Evolutionary conservation across 1,140 invertebrate genomes (phyloP), one percentile per base, ranked within the genome.

Genomic region (Goniozus legneri): DNA sequence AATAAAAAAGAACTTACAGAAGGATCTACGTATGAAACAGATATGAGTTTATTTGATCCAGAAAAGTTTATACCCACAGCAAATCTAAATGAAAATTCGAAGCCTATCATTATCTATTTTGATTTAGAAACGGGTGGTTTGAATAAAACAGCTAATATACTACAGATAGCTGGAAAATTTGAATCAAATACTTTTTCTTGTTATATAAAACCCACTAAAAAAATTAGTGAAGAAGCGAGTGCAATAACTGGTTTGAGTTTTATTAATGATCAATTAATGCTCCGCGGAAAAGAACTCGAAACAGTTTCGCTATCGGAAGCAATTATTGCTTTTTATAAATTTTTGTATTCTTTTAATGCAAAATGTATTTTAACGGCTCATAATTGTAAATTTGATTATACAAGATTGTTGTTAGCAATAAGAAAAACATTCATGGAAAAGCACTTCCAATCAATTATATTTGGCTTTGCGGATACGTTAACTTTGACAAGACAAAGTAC

Each of bases 121-220:
- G 31, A 44, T 44, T 35, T 44, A 34, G 42, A 44, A 34, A 44
- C 42, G 34, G 42, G 42, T 18, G 32, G 32, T 44, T 35, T 44
- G 34, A 18, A 31, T 3, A 44, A 44, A 34, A 44, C 8, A 34
- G 18, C 31, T 18, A 32, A 44, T 24, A 44, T 44, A 27, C 31
- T 44, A 32, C 42, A 44, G 21, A 44, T 44, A 34, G 43, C 43
- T 24, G 43, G 33, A 16, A 45, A 45, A 45, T 27, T 21, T 20
- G 43, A 45, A 13, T 10, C 2, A 24, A 36, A 22, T 18, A 3
- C 14, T 24, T 45, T 37, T 45, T 36, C 33, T 6, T 20, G 20
- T 32, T 39, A 39, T 27, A 22, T 47, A n/a, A 35, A 71, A 53
- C 73, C 76, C 21, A 49, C 82, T 84, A 35, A 84, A 84, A 64